Conservation (phyloP, 2,797 vertebrate genomes). For the Rhyacichthys aspro region DNA sequence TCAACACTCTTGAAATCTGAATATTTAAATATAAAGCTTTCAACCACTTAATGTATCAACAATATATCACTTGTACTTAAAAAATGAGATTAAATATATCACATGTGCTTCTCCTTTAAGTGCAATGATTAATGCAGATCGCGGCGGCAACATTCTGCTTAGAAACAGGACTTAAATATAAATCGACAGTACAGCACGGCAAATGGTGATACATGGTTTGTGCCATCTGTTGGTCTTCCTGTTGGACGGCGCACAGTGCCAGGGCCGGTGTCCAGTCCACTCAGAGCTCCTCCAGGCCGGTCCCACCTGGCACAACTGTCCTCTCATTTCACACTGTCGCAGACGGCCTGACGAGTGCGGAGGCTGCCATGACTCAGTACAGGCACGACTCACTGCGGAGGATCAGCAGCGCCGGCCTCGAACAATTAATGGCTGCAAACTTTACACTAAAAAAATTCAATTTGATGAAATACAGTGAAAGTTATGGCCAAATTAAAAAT, state of each 20-base stretch:
- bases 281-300: slow-evolving; percentile 44
- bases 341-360: slow-evolving; percentile 60
- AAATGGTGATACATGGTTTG: slow-evolving; percentile 44
- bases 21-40: too few relatives aligned
- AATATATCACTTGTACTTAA: neutral
- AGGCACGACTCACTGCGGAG: slow-evolving; percentile 41
- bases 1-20: too few relatives aligned
- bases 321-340: slow-evolving; percentile 55
- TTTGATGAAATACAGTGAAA: too few relatives aligned
- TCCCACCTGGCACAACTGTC: slow-evolving; percentile 72
- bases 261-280: slow-evolving; percentile 61
- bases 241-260: slow-evolving; percentile 40
- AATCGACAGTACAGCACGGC: slow-evolving; percentile 26
- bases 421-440: slow-evolving; percentile 48
- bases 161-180: slow-evolving; percentile 17
- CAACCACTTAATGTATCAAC: too few relatives aligned
- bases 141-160: neutral
- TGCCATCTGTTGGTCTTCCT: slow-evolving; percentile 67
- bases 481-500: too few relatives aligned
- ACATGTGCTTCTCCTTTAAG: neutral
- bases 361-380: slow-evolving; percentile 65
- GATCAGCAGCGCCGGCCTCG: slow-evolving; percentile 34
- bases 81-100: too few relatives aligned
- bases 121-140: neutral
- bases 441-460: too few relatives aligned